Evolutionary conservation across 2,113 vertebrate species (phyloP).

Genomic region (Baryphthengus martii): DNA sequence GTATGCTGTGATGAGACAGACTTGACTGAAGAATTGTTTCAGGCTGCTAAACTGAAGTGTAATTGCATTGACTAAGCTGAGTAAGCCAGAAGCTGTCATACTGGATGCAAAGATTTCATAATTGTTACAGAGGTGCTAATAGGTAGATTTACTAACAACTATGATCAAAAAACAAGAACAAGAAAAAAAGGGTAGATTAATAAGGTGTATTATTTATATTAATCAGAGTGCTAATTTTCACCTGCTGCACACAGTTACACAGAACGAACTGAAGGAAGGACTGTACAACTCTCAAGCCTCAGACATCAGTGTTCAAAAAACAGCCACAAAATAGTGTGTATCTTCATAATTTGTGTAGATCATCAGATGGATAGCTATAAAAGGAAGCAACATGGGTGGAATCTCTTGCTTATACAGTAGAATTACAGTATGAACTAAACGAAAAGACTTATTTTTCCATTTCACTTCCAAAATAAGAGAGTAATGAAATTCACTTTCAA

Average conservation of each 20-base stretch:
- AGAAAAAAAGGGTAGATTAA: background rate
- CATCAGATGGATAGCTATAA: background rate
- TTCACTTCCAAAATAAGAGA: background rate
- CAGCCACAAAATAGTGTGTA: background rate
- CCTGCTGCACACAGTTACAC: background rate
- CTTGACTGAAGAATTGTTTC: background rate
- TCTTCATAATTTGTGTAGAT: background rate
- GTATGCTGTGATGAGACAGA: background rate
- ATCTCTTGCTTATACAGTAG: background rate
- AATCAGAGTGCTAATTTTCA: background rate
- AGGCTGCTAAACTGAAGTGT: background rate
- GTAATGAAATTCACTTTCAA: background rate
- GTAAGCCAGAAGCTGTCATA: background rate
- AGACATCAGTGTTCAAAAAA: background rate
- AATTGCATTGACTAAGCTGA: background rate
- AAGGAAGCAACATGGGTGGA: background rate
- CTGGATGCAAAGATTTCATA: background rate
- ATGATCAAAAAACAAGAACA: background rate
- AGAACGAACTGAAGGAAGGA: background rate
- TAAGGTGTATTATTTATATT: background rate
- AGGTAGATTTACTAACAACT: background rate
- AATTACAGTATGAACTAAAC: background rate
- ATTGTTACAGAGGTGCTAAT: background rate
- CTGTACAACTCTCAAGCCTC: background rate
- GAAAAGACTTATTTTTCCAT: background rate